Evolutionary conservation across 2,797 vertebrate species (phyloP).

Genomic region (Hydrolagus colliei): DNA sequence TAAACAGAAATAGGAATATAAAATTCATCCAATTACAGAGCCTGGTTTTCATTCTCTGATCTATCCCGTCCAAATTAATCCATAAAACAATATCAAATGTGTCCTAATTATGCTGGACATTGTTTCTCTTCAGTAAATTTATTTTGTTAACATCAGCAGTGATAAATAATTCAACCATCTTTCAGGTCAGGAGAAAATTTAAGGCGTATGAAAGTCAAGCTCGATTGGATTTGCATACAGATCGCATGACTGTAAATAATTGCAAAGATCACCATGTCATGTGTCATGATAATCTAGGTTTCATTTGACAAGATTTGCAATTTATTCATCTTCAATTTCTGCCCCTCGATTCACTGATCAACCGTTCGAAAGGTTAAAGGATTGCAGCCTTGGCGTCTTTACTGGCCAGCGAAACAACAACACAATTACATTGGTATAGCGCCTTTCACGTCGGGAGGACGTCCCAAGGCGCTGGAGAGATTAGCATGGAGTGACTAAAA

Average conservation of each 20-base stretch:
- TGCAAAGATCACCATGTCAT: background rate
- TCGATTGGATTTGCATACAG: background rate
- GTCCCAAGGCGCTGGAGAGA: no score
- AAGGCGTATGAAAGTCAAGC: background rate
- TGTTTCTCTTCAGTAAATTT: background rate
- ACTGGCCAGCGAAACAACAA: no score
- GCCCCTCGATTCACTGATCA: no score
- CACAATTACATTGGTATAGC: no score
- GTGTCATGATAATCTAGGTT: background rate
- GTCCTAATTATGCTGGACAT: background rate
- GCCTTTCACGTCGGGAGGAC: no score
- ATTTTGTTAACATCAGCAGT: background rate
- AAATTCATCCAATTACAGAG: no score
- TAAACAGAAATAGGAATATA: background rate
- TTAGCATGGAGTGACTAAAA: no score
- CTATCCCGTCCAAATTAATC: background rate
- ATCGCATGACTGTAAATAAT: background rate
- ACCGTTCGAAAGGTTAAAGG: no score
- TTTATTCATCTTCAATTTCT: no score
- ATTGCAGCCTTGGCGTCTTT: no score
- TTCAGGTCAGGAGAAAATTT: background rate
- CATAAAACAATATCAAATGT: conserved; percentile 18
- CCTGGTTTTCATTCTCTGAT: background rate
- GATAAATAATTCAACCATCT: conserved; percentile 10
- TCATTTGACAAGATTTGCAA: background rate